Conservation (phyloP, 2,888 invertebrate genomes). For the Seira musarum region DNA sequence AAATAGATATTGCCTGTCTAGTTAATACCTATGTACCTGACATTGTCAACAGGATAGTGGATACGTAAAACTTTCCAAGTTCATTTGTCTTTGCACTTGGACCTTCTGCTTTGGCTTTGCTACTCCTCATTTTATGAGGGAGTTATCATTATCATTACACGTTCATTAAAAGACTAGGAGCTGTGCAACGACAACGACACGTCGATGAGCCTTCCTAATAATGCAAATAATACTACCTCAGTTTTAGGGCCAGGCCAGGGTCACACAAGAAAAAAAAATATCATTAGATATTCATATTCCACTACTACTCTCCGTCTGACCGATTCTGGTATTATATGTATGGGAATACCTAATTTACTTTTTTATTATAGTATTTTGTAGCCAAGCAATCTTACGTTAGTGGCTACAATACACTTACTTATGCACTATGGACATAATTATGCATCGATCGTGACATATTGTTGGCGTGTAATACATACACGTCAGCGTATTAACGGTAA, state of each 20-base stretch:
- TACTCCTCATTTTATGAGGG: not conserved
- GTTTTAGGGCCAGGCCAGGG: conserved; percentile 35
- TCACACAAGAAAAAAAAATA: conserved; percentile 1
- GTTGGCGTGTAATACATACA: not conserved
- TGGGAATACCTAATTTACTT: too few species aligned
- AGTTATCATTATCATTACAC: not conserved
- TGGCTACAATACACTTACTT: too few species aligned
- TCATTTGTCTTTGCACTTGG: conserved; percentile 18
- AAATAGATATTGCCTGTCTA: not conserved
- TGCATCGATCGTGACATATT: conserved; percentile 17
- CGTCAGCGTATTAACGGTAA: conserved; percentile 1
- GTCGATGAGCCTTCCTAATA: not conserved
- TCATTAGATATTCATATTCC: conserved; percentile 6
- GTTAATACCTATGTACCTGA: conserved; percentile 12
- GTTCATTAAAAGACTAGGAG: not conserved
- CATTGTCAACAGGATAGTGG: not conserved
- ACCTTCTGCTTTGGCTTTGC: too few species aligned
- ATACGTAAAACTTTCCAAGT: conserved; percentile 3
- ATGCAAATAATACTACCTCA: conserved; percentile 7
- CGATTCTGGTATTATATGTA: too few species aligned
- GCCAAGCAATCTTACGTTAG: too few species aligned
- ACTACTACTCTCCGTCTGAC: not conserved
- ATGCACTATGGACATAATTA: conserved; percentile 7
- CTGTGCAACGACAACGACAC: not conserved
- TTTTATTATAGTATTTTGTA: too few species aligned